phyloP scores from a whole-genome alignment of 2,888 invertebrate species.

The Hipparchia sbordonii region DNA sequence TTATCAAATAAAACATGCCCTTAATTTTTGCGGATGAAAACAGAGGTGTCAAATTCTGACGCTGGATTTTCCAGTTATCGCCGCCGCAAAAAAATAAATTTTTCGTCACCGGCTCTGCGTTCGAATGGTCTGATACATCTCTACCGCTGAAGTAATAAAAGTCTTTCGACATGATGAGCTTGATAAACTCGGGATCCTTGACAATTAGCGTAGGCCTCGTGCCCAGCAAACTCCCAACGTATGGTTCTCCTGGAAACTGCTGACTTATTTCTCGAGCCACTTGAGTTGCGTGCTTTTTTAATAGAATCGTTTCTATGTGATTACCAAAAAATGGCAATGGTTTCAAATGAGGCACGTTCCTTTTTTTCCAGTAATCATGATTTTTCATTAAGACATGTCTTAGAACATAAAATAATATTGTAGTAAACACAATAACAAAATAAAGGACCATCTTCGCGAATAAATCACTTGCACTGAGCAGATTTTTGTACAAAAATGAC shows the following conservation, averaged over 20 bases:
- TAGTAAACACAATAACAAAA: background rate
- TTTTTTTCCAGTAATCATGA: slow-evolving; percentile 19
- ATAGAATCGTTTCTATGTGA: slow-evolving; percentile 8
- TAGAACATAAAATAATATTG: slow-evolving; percentile 27
- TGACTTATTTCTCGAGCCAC: slow-evolving; percentile 51
- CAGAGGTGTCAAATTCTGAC: slow-evolving; percentile 61
- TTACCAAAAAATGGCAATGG: slow-evolving; percentile 14
- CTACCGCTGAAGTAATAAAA: slow-evolving; percentile 65
- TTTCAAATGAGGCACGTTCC: slow-evolving; percentile 12
- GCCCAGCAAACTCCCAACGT: slow-evolving; percentile 60
- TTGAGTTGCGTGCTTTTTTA: slow-evolving; percentile 23
- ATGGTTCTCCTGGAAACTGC: slow-evolving; percentile 54
- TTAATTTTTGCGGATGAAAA: slow-evolving; percentile 67
- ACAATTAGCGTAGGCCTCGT: slow-evolving; percentile 62
- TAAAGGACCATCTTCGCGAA: background rate
- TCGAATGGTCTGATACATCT: slow-evolving; percentile 52
- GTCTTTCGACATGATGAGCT: slow-evolving; percentile 59
- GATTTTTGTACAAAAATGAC: background rate
- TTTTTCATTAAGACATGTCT: slow-evolving; percentile 6
- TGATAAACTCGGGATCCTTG: slow-evolving; percentile 59
- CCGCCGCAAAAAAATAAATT: slow-evolving; percentile 60
- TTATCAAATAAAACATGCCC: slow-evolving; percentile 65
- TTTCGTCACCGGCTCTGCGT: slow-evolving; percentile 52
- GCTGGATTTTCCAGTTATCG: slow-evolving; percentile 42
- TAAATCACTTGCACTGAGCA: background rate